Percentiles rank a stretch among this genome's conserved stretches.
These are phyloP conservation scores for Pseudopleuronectes americanus DNA, from an alignment of 2,797 vertebrate genomes.

Conservation along the genomic window DNA sequence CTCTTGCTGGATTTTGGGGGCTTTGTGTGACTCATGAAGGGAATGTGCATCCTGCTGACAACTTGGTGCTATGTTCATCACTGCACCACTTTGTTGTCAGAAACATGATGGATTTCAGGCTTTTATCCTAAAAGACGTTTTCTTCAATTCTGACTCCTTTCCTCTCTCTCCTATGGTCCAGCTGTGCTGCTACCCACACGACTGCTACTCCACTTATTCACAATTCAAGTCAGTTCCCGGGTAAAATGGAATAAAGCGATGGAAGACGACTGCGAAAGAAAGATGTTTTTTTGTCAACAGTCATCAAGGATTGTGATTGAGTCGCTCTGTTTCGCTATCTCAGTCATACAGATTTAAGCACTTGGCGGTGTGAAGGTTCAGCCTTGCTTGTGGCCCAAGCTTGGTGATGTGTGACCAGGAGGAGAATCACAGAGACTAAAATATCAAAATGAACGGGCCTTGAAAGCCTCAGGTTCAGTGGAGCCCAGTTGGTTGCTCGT, in stretches of 20 bases:
- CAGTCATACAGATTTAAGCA: constrained; percentile 18
- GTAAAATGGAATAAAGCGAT: constrained; percentile 26
- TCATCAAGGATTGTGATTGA: constrained; percentile 6
- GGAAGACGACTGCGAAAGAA: constrained; percentile 8
- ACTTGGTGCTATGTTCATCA: constrained; percentile 50
- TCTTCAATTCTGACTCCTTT: constrained; percentile 19
- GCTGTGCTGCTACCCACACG: constrained; percentile 44
- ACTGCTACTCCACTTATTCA: constrained; percentile 22
- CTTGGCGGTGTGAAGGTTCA: neutral
- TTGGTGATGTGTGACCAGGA: neutral
- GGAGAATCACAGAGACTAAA: constrained; percentile 3
- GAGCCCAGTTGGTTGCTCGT: constrained; percentile 3
- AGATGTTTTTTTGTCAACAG: constrained; percentile 10
- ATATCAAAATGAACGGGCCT: constrained; percentile 21
- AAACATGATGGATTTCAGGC: constrained; percentile 49
- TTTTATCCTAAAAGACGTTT: constrained; percentile 50
- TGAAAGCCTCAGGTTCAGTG: neutral
- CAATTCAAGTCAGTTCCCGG: constrained; percentile 21
- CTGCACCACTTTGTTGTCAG: constrained; percentile 59
- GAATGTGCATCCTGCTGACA: constrained; percentile 56
- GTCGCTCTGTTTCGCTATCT: constrained; percentile 4
- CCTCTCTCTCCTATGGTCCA: constrained; percentile 27
- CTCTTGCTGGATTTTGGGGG: constrained; percentile 39
- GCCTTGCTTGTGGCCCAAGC: constrained; percentile 13
- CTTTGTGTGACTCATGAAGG: constrained; percentile 64